Evolutionary conservation across 92 coral and sea anemone genomes (phyloP).

Genomic region (Epizoanthus scotinus): DNA sequence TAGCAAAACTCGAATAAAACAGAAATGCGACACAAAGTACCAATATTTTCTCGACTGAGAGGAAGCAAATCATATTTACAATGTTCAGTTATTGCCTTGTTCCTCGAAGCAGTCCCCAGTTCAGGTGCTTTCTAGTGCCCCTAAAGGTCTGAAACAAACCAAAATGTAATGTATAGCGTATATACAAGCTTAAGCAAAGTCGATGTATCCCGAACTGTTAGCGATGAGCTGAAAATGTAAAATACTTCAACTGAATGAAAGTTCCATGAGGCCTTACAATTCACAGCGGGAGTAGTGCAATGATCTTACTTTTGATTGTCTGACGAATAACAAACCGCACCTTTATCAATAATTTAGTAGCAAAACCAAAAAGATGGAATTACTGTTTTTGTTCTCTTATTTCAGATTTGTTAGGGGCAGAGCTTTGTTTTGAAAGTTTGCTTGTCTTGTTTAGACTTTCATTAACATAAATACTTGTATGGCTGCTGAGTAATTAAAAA

Average conservation of each 20-base stretch:
- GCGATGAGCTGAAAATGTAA: too few species aligned
- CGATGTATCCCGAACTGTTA: too few species aligned
- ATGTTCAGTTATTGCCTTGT: too few species aligned
- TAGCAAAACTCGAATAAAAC: constrained; percentile 6
- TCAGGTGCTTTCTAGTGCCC: neutral
- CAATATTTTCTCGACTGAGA: neutral
- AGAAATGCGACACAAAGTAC: neutral
- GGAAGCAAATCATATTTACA: neutral
- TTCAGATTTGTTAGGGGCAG: too few species aligned
- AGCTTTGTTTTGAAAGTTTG: too few species aligned
- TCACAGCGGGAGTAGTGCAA: neutral
- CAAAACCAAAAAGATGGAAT: neutral
- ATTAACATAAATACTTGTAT: too few species aligned
- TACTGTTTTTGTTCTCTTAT: too few species aligned
- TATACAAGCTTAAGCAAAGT: too few species aligned
- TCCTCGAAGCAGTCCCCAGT: neutral
- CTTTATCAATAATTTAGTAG: neutral
- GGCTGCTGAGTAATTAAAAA: too few species aligned
- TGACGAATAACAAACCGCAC: neutral
- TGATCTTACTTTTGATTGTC: neutral
- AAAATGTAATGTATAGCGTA: neutral
- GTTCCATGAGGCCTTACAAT: neutral
- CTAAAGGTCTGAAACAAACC: neutral
- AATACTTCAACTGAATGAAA: too few species aligned
- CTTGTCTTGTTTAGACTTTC: too few species aligned